A percentile compares a stretch with the other conserved stretches of the same genome.
Evolutionary conservation across 2,888 invertebrate genomes (phyloP).

Genomic region (Balanococcus diminutus): DNA sequence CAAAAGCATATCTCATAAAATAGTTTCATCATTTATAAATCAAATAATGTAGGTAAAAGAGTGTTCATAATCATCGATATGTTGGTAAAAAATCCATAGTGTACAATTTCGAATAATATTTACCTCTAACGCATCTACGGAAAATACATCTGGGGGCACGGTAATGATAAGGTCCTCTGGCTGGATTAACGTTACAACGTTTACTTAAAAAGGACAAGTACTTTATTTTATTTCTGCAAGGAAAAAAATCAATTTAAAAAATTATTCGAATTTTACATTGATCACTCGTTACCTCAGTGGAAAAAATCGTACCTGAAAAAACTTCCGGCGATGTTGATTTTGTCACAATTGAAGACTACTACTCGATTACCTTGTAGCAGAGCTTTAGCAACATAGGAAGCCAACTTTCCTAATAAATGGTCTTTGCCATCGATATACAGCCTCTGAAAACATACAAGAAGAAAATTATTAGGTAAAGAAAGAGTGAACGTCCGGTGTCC

Average conservation of each 20-base stretch:
- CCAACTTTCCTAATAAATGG: slow-evolving; percentile 95
- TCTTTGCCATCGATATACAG: slow-evolving; percentile 98
- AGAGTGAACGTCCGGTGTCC: neutral
- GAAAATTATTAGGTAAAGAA: neutral
- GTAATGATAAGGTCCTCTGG: slow-evolving; percentile 97
- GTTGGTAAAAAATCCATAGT: neutral
- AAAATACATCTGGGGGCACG: slow-evolving; percentile 97
- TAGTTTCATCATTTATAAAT: slow-evolving; percentile 45
- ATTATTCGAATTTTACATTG: neutral
- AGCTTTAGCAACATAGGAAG: slow-evolving; percentile 94
- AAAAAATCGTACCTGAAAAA: slow-evolving; percentile 58
- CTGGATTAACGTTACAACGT: slow-evolving; percentile 98
- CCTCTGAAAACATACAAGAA: slow-evolving; percentile 72
- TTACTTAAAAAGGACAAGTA: slow-evolving; percentile 96
- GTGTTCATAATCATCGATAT: slow-evolving; percentile 56
- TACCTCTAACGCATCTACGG: slow-evolving; percentile 96
- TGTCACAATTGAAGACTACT: slow-evolving; percentile 93
- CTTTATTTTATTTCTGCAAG: slow-evolving; percentile 86
- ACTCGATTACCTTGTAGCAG: slow-evolving; percentile 94
- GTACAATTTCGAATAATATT: slow-evolving; percentile 57
- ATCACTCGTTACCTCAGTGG: neutral
- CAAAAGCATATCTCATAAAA: neutral
- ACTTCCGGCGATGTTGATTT: slow-evolving; percentile 66
- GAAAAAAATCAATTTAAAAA: no score
- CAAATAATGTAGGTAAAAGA: slow-evolving; percentile 57